Evolutionary conservation across 2,797 vertebrate species (phyloP).

Genomic region (Oreochromis grahami): DNA sequence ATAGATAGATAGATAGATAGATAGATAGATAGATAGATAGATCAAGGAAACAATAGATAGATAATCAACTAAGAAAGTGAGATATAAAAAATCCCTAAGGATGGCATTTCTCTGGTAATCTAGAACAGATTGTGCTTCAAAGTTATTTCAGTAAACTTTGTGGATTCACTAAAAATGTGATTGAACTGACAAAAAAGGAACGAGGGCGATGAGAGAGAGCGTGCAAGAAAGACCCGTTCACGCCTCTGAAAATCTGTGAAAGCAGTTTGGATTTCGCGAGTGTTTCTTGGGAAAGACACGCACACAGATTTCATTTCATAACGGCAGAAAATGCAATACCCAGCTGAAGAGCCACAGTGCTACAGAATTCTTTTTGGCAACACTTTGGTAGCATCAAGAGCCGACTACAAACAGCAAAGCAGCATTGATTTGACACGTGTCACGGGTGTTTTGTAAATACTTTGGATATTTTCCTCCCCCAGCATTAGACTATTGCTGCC

Average conservation of each 20-base stretch:
- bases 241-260: conserved; percentile 57
- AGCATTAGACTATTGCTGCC: conserved; percentile 18
- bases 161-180: conserved; percentile 47
- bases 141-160: conserved; percentile 47
- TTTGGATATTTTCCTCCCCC: conserved; percentile 45
- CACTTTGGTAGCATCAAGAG: conserved; percentile 47
- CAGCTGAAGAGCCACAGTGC: conserved; percentile 33
- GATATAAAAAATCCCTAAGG: background rate
- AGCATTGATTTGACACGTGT: conserved; percentile 53
- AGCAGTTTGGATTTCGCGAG: conserved; percentile 52
- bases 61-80: background rate
- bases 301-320: conserved; percentile 52
- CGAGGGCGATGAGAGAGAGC: conserved; percentile 8
- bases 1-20: background rate
- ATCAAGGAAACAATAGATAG: background rate
- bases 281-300: conserved; percentile 40
- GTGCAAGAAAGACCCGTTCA: conserved; percentile 24
- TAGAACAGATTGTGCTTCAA: conserved; percentile 43
- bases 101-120: background rate
- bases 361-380: conserved; percentile 62
- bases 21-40: background rate
- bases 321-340: conserved; percentile 53
- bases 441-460: conserved; percentile 58
- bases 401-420: conserved; percentile 50
- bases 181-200: conserved; percentile 37